phyloP scores from a whole-genome alignment of 2,113 vertebrate genomes.

The Puntigrus tetrazona region DNA sequence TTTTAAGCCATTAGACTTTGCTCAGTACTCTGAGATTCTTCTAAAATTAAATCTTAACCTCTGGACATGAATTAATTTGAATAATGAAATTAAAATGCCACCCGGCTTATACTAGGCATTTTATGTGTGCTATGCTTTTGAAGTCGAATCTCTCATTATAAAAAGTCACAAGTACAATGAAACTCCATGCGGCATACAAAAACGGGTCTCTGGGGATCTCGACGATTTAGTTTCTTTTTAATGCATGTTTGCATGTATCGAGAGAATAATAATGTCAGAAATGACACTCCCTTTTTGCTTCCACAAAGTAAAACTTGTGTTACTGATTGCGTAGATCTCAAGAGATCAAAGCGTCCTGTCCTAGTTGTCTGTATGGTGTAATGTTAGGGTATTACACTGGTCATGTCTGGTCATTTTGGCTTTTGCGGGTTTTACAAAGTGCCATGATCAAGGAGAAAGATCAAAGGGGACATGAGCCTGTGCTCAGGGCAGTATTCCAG shows the following conservation, averaged over 20 bases:
- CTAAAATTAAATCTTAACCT: conserved; percentile 28
- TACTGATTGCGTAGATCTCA: conserved; percentile 4
- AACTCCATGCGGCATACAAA: neutral
- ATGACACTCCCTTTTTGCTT: neutral
- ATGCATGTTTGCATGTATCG: neutral
- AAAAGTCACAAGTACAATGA: neutral
- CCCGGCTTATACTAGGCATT: neutral
- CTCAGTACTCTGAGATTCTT: neutral
- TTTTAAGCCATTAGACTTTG: conserved; percentile 18
- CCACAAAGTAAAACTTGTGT: neutral
- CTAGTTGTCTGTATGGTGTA: neutral
- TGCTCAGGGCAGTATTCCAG: conserved; percentile 4
- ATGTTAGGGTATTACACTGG: neutral
- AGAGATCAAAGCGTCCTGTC: neutral
- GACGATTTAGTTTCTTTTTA: neutral
- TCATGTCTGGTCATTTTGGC: conserved; percentile 2
- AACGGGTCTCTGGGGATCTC: conserved; percentile 9
- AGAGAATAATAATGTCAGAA: neutral
- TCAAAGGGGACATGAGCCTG: conserved; percentile 4
- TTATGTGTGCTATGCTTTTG: neutral
- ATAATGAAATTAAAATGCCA: conserved; percentile 38
- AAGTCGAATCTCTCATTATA: neutral
- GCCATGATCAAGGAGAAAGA: conserved; percentile 1
- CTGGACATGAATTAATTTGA: conserved; percentile 40
- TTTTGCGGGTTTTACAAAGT: neutral